Percentiles rank a stretch among this genome's conserved stretches.
Evolutionary conservation across 2,888 invertebrate species (phyloP).

Genomic region (Pollenia angustigena): DNA sequence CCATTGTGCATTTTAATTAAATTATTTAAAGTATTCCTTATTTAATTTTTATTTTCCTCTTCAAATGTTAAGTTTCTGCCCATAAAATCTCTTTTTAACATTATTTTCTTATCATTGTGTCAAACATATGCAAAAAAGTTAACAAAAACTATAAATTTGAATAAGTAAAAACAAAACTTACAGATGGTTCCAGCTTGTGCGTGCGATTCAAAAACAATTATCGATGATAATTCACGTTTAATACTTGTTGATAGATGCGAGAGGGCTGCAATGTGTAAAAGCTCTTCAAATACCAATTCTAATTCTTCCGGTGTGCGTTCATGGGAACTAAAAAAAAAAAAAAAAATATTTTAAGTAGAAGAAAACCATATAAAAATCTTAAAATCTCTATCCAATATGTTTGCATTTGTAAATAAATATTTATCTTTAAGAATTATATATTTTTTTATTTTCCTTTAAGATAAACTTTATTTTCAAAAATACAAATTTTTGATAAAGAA

Average conservation of each 20-base stretch:
- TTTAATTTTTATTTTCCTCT: too few species aligned
- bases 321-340: constrained; percentile 85
- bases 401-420: constrained; percentile 26
- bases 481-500: not conserved
- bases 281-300: constrained; percentile 92
- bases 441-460: not conserved
- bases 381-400: not conserved
- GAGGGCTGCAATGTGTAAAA: constrained; percentile 92
- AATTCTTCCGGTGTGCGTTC: constrained; percentile 91
- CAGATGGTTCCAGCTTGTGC: constrained; percentile 90
- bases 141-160: not conserved
- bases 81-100: not conserved
- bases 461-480: not conserved
- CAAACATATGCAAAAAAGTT: not conserved
- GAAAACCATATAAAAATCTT: constrained; percentile 24
- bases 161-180: constrained; percentile 82
- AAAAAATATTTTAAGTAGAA: not conserved
- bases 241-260: constrained; percentile 92
- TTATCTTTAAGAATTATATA: not conserved
- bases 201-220: constrained; percentile 92
- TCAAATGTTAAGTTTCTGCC: too few species aligned
- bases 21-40: not conserved
- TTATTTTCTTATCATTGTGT: not conserved
- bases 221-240: constrained; percentile 91
- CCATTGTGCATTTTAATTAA: constrained; percentile 18